Conservation (phyloP, 2,113 vertebrate species). For the Lamprologus speciosus region DNA sequence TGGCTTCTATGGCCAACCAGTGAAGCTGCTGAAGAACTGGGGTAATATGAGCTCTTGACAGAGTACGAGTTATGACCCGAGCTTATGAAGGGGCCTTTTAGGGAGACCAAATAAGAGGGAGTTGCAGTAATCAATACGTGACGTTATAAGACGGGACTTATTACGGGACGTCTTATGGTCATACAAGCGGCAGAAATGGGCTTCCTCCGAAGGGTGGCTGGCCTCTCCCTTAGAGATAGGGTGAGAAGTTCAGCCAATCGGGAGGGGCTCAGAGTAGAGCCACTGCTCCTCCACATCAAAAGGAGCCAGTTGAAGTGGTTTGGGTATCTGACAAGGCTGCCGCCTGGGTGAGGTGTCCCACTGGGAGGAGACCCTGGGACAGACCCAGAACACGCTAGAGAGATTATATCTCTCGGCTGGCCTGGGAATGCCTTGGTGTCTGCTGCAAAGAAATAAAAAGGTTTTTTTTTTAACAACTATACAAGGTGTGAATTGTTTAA, state of each 20-base stretch:
- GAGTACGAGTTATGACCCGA: too few relatives aligned
- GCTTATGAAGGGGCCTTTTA: too few relatives aligned
- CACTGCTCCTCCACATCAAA: not conserved
- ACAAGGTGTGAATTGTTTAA: not conserved
- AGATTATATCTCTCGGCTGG: not conserved
- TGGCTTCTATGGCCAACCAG: too few relatives aligned
- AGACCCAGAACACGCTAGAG: not conserved
- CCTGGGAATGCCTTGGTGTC: not conserved
- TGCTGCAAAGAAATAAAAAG: not conserved
- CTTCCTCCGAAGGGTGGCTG: not conserved
- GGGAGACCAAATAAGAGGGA: not conserved
- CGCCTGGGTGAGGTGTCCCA: not conserved
- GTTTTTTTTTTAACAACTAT: not conserved
- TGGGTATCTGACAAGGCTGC: not conserved
- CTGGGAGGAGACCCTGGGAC: not conserved
- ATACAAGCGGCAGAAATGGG: not conserved
- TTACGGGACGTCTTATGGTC: not conserved
- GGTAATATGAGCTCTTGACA: too few relatives aligned
- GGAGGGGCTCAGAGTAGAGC: not conserved
- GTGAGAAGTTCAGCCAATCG: not conserved
- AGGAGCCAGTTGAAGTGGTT: not conserved
- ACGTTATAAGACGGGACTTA: not conserved
- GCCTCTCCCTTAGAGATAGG: not conserved
- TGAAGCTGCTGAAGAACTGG: too few relatives aligned
- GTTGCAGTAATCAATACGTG: not conserved